Percentiles rank a stretch among this genome's conserved stretches.
These are phyloP conservation scores for Mormyrus iriodes DNA, from an alignment of 2,113 vertebrate species.

Conservation along the genomic window DNA sequence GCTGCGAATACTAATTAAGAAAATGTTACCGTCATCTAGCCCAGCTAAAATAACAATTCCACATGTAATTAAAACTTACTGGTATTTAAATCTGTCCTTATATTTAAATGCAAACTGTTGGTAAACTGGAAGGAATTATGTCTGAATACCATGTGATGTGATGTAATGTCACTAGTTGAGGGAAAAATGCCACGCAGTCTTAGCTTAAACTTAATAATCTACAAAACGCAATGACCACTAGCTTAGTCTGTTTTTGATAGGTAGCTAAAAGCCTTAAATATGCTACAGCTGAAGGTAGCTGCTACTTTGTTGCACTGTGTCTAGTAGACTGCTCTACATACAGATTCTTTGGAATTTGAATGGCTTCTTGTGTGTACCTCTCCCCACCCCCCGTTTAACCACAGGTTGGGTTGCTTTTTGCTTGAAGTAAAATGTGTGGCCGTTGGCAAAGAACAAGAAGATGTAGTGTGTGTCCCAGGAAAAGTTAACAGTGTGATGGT, in stretches of 20 bases:
- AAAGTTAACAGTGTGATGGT: not conserved
- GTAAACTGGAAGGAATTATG: not conserved
- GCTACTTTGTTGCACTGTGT: not conserved
- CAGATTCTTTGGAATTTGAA: not conserved
- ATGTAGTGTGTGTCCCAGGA: not conserved
- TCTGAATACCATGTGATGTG: not conserved
- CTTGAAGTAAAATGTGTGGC: not conserved
- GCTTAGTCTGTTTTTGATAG: not conserved
- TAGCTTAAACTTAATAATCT: not conserved
- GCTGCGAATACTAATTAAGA: conserved; percentile 36
- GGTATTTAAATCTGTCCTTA: conserved; percentile 23
- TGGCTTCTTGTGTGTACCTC: not conserved
- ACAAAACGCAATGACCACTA: not conserved
- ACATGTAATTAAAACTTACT: conserved; percentile 31
- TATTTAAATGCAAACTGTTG: conserved; percentile 10
- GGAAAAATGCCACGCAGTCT: not conserved
- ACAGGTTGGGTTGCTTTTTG: not conserved
- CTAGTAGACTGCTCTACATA: not conserved
- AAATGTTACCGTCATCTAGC: conserved; percentile 36
- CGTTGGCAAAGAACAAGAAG: not conserved
- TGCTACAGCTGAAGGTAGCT: not conserved
- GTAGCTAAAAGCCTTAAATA: not conserved
- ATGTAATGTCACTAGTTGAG: not conserved
- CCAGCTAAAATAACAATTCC: conserved; percentile 26
- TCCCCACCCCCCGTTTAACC: not conserved